A percentile compares a stretch with the other conserved stretches of the same genome.
phyloP scores from a whole-genome alignment of 2,888 invertebrate genomes.

The Scaptomyza caliginosa region DNA sequence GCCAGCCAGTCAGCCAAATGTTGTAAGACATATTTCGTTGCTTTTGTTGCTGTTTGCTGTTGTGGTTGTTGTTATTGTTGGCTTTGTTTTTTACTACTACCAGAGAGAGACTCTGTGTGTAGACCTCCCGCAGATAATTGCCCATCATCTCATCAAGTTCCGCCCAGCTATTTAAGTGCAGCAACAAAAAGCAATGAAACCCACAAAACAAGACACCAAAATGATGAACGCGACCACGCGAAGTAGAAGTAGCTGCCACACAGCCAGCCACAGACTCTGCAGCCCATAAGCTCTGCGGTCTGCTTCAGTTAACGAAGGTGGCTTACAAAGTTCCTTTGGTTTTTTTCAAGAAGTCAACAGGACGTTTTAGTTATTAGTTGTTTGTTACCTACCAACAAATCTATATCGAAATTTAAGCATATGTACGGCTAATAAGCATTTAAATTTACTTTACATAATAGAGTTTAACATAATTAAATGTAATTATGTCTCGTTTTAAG shows the following conservation, averaged over 20 bases:
- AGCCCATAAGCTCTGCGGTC: conserved; percentile 14
- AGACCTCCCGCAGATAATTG: conserved; percentile 84
- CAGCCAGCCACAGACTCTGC: conserved; percentile 12
- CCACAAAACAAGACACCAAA: conserved; percentile 78
- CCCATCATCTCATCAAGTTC: conserved; percentile 83
- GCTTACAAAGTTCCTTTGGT: conserved; percentile 15
- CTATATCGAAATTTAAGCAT: too few relatives aligned
- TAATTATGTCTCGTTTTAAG: too few relatives aligned
- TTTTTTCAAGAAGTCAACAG: too few relatives aligned
- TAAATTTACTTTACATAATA: too few relatives aligned
- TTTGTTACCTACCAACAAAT: too few relatives aligned
- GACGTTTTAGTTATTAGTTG: too few relatives aligned
- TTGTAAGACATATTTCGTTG: conserved; percentile 72
- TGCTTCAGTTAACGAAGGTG: conserved; percentile 21
- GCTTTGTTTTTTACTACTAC: conserved; percentile 35
- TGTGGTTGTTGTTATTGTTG: conserved; percentile 27
- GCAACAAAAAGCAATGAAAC: conserved; percentile 70
- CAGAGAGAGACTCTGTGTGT: conserved; percentile 30
- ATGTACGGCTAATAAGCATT: too few relatives aligned
- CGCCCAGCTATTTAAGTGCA: conserved; percentile 83
- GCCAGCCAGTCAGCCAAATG: conserved; percentile 55
- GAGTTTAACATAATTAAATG: too few relatives aligned
- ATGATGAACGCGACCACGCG: conserved; percentile 77
- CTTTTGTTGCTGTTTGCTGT: conserved; percentile 22
- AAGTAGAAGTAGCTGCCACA: conserved; percentile 71